phyloP scores from a whole-genome alignment of 2,113 vertebrate species.

The Pygoscelis adeliae region DNA sequence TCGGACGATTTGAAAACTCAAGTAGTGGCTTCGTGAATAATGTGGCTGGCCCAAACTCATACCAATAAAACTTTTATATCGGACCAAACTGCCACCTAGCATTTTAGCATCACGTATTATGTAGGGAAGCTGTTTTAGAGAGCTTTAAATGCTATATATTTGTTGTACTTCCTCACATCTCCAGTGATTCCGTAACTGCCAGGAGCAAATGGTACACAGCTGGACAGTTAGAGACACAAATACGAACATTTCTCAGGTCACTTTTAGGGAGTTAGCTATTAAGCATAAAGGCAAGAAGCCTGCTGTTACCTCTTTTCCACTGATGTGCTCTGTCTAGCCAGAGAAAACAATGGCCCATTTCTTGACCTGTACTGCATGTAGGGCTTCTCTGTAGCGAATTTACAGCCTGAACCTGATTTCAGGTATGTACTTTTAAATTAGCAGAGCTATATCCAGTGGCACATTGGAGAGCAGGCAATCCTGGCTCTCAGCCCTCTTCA shows the following conservation, averaged over 20 bases:
- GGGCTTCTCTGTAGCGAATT: not conserved
- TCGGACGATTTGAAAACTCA: not conserved
- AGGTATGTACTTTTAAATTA: not conserved
- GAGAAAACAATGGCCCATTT: not conserved
- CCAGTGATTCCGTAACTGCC: not conserved
- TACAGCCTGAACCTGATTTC: not conserved
- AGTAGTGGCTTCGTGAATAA: not conserved
- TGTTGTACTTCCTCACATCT: not conserved
- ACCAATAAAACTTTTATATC: constrained; percentile 6
- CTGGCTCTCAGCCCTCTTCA: not conserved
- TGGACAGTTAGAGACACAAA: not conserved
- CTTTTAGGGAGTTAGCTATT: not conserved
- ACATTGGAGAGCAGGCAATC: not conserved
- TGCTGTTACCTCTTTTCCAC: not conserved
- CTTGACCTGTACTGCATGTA: not conserved
- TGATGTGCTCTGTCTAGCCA: not conserved
- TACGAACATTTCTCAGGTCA: not conserved
- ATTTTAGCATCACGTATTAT: not conserved
- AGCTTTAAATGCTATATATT: not conserved
- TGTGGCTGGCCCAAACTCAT: not conserved
- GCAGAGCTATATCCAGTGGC: not conserved
- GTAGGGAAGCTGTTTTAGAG: not conserved
- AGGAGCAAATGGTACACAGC: not conserved
- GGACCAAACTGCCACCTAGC: not conserved
- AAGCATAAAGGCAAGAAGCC: not conserved